These are phyloP conservation scores for Ctenopoma kingsleyae DNA, from an alignment of 2,797 vertebrate genomes.

Conservation along the genomic window DNA sequence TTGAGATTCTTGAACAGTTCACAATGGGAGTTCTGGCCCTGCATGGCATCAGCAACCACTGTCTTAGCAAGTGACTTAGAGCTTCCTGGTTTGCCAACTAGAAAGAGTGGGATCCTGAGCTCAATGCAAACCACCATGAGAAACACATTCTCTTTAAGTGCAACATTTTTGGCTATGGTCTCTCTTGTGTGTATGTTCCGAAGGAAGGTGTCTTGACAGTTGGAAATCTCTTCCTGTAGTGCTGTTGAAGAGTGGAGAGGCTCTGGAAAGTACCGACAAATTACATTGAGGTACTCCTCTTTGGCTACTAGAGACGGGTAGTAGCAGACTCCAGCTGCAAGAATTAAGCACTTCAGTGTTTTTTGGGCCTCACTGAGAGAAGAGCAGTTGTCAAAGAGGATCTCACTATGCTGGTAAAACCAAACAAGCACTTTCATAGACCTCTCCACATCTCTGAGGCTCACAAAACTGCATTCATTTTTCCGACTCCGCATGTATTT, in stretches of 20 bases:
- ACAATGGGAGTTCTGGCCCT: conserved; percentile 79
- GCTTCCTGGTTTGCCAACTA: conserved; percentile 88
- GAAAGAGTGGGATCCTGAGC: conserved; percentile 86
- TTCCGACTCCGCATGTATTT: conserved; percentile 78
- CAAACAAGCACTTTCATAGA: conserved; percentile 85
- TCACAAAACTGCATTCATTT: conserved; percentile 87
- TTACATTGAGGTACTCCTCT: conserved; percentile 72
- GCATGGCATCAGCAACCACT: conserved; percentile 85
- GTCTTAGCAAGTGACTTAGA: conserved; percentile 89
- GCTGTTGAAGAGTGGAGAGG: conserved; percentile 31
- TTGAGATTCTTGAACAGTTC: conserved; percentile 81
- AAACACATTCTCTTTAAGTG: conserved; percentile 88
- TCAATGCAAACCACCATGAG: conserved; percentile 89
- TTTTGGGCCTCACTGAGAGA: neutral
- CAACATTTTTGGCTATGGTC: conserved; percentile 84
- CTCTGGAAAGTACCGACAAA: conserved; percentile 71
- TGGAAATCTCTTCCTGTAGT: conserved; percentile 74
- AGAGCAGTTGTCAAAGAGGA: conserved; percentile 59
- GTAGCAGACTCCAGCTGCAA: conserved; percentile 86
- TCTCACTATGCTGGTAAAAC: conserved; percentile 78
- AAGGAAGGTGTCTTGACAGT: conserved; percentile 82
- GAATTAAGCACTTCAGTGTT: conserved; percentile 79
- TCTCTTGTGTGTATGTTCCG: conserved; percentile 75
- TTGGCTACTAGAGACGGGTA: conserved; percentile 83
- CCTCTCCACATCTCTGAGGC: conserved; percentile 87